Evolutionary conservation across 2,113 vertebrate species (phyloP).

Genomic region (Hemiprocne comata): DNA sequence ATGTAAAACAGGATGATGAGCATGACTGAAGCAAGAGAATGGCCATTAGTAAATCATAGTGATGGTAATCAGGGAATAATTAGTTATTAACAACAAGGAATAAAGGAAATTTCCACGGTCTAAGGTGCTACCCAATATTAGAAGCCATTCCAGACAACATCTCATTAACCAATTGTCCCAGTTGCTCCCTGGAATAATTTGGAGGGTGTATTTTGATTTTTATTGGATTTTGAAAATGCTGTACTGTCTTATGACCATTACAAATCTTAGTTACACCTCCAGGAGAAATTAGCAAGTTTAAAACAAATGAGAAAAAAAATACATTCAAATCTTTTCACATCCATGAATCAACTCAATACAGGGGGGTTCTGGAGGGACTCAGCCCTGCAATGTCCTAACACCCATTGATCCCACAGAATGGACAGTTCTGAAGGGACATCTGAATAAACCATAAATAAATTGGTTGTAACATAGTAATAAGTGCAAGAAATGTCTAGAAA

Average conservation of each 20-base stretch:
- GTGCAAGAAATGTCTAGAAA: background rate
- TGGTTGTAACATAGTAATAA: background rate
- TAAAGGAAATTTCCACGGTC: background rate
- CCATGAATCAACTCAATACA: background rate
- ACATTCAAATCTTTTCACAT: no score
- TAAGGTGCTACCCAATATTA: background rate
- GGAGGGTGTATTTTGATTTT: background rate
- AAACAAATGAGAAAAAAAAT: background rate
- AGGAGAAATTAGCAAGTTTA: background rate
- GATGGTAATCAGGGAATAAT: background rate
- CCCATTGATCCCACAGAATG: background rate
- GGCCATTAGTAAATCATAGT: background rate
- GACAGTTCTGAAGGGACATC: background rate
- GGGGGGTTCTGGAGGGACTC: background rate
- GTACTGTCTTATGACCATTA: accelerated
- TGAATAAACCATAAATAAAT: background rate
- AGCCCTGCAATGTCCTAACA: accelerated
- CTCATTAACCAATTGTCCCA: background rate
- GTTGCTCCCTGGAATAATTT: background rate
- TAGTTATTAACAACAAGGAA: background rate
- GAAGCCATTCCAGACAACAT: background rate
- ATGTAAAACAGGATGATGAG: background rate
- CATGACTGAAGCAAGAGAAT: background rate
- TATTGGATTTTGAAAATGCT: background rate
- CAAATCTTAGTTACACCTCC: accelerated